phyloP scores from a whole-genome alignment of 2,888 invertebrate species.

The Drosophila cognata region DNA sequence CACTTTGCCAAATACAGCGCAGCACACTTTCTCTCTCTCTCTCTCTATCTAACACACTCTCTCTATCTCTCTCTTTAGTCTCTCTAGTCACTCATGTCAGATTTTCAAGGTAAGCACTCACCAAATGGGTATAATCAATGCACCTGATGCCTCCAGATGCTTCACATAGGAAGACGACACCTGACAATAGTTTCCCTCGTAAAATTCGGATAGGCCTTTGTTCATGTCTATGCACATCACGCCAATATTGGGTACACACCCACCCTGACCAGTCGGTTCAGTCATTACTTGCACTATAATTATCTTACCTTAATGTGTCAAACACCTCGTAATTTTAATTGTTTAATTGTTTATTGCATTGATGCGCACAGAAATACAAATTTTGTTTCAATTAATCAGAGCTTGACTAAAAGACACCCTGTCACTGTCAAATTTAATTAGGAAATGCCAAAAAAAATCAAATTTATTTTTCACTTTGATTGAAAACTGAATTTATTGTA shows the following conservation, averaged over 20 bases:
- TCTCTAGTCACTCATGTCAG: not conserved
- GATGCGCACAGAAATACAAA: no score
- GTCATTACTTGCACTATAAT: not conserved
- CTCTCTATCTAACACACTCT: not conserved
- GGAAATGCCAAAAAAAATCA: not conserved
- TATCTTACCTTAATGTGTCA: not conserved
- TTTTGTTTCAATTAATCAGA: not conserved
- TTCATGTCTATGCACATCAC: slow-evolving; percentile 90
- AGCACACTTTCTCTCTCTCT: not conserved
- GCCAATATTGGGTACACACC: slow-evolving; percentile 87
- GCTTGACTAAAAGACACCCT: no score
- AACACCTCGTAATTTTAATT: not conserved
- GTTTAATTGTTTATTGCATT: no score
- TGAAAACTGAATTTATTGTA: not conserved
- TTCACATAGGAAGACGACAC: slow-evolving; percentile 95
- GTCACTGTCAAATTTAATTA: not conserved
- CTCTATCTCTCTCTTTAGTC: not conserved
- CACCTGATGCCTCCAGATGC: slow-evolving; percentile 93
- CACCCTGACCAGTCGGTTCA: not conserved
- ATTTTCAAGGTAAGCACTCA: slow-evolving; percentile 83
- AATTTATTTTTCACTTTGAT: not conserved
- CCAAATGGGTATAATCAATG: slow-evolving; percentile 92
- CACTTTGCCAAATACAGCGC: slow-evolving; percentile 22
- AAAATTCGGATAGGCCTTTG: slow-evolving; percentile 86
- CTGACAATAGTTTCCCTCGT: slow-evolving; percentile 87